Base-by-base conservation (phyloP, 2,888 invertebrate genomes). In the Leucophenga maculata region DNA sequence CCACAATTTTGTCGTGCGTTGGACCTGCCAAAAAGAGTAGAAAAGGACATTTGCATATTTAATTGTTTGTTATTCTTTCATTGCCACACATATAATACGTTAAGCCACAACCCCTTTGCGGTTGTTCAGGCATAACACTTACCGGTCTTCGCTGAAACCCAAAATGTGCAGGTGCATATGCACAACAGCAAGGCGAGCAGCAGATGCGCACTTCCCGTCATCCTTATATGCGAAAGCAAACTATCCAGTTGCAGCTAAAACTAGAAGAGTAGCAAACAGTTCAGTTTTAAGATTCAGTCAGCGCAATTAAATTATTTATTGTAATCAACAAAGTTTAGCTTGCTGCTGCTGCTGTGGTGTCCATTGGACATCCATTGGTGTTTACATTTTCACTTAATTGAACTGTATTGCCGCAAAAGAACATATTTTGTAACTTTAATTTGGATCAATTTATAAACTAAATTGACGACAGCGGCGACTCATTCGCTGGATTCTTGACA, bases 1-100 rank as follows among this genome's bases (percentile, higher is more conserved):
- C 94, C 6, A 95, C 93, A 20, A 92, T 91, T 88, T 93, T 94
- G 65, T 92, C 91, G 83, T 94, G 94, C 81, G 89, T 86, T 18
- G 93, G 93, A 76, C 93, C 93, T 93, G 74, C 9, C 22, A 3
- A 62, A 57, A 22, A n/a, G n/a, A n/a, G n/a, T n/a, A n/a, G 11
- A 50, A n/a, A 57, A 54, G 14, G n/a, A 14, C 18, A 32, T 64
- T 39, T n/a, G 18, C 44, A 64, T 50, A 16, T 13, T 31, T 8
- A 66, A 67, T 18, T n/a, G 39, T 18, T 39, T 6, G 18, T 55
- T 6, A n/a, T 55, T 20, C 11, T 3, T 18, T 39, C 8, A 6
- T 39, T 39, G 9, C 39, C 39, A 39, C 11, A 39, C 8, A 39
- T 39, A 39, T 39, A 9, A 26, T 39, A 46, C 18, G 57, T 1